Conservation (phyloP, 2,797 vertebrate species). For the Hippoglossus hippoglossus region DNA sequence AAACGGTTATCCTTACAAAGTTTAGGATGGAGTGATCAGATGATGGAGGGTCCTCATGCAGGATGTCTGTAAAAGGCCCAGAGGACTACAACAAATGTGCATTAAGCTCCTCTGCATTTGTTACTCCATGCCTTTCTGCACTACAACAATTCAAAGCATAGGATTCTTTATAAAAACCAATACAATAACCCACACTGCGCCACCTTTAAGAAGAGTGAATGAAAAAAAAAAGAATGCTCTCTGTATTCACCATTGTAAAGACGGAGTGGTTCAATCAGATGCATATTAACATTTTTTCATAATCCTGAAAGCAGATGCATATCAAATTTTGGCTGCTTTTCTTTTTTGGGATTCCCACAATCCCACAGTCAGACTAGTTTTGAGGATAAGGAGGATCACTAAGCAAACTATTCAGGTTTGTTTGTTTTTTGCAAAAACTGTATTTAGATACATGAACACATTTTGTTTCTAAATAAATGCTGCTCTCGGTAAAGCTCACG, state of each 20-base stretch:
- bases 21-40: not conserved
- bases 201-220: not conserved
- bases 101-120: constrained; percentile 15
- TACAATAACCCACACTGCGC: constrained; percentile 13
- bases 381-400: not conserved
- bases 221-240: not conserved
- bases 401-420: not conserved
- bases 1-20: not conserved
- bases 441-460: constrained; percentile 13
- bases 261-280: constrained; percentile 48
- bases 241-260: constrained; percentile 27
- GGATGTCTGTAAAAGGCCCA: constrained; percentile 5
- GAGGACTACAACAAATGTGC: constrained; percentile 5
- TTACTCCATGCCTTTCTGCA: not conserved
- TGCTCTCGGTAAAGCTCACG: not conserved
- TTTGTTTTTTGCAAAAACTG: constrained; percentile 17
- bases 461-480: not conserved
- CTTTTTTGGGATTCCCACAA: constrained; percentile 35
- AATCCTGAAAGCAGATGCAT: constrained; percentile 18
- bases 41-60: constrained; percentile 12
- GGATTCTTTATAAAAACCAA: constrained; percentile 19
- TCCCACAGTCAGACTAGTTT: not conserved
- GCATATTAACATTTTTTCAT: constrained; percentile 51
- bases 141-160: constrained; percentile 6
- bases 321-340: not conserved